Evolutionary conservation across 2,888 invertebrate genomes (phyloP), one percentile per base, ranked within the genome.

Genomic region (Pycnomerus fuliginosus): DNA sequence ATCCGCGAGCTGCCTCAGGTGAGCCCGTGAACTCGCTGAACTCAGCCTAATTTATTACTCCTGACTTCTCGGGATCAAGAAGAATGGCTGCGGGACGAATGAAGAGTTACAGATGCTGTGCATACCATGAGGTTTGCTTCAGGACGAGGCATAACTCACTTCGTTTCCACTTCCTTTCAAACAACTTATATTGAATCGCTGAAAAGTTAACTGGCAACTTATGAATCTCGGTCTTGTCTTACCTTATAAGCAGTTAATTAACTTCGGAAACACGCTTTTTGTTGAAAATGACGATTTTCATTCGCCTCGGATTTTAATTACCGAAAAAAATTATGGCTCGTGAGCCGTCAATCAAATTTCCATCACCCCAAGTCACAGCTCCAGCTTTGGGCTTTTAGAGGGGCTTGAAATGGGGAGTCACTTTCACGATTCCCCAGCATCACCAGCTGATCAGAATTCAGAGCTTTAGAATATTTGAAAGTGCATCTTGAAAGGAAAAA

Each of bases 11-110:
- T 38, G 49, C 53, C 48, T 45, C 56, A 61, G 61, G 61, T 60
- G 56, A 59, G 53, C 50, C 53, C 38, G 53, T 49, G 56, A 56
- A 60, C 54, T 59, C 58, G 54, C 50, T 55, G 56, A 60, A 59
- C 59, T 61, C 55, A 44, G 53, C 55, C 56, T 61, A 62, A 64
- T 64, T 64, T 64, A 61, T 64, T 56, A 62, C 59, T 42, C 56
- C 46, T 36, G 64, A 61, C 58, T 61, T 58, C 47, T 50, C 52
- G 50, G 58, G 64, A 64, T 62, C 62, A 60, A 60, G 64, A 64
- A 62, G 62, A 61, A 64, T 62, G 58, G 62, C 62, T 62, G 46
- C 50, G 47, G 57, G 58, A 62, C 55, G 59, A 60, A 61, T 56
- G 55, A 60, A 53, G 60, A 61, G 58, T 62, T 61, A 60, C 55